Evolutionary conservation across 2,797 vertebrate genomes (phyloP).

Genomic region (Hyperoplus lanceolatus): DNA sequence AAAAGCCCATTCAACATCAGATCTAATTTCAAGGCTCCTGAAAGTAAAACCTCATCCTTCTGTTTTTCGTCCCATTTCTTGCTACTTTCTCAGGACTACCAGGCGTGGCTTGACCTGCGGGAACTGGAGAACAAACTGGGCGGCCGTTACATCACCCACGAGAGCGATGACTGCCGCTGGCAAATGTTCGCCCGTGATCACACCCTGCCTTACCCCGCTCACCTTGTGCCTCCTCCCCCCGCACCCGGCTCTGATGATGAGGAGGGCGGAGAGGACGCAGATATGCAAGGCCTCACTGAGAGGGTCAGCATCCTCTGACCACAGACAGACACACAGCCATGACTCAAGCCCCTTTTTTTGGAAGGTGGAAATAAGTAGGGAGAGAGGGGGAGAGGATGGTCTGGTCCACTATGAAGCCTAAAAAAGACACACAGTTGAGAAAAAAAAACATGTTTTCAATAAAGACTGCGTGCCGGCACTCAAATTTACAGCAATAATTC

Average conservation of each 20-base stretch:
- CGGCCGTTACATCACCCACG: slow-evolving; percentile 92
- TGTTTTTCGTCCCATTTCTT: slow-evolving; percentile 7
- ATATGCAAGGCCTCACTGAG: slow-evolving; percentile 91
- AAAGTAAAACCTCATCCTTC: slow-evolving; percentile 38
- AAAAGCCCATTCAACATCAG: slow-evolving; percentile 25
- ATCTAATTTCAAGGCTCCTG: slow-evolving; percentile 41
- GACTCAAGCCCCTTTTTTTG: slow-evolving; percentile 27
- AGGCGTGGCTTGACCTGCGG: slow-evolving; percentile 91
- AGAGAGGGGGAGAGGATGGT: not conserved
- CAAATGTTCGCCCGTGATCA: slow-evolving; percentile 87
- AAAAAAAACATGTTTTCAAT: slow-evolving; percentile 4
- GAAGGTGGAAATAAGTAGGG: slow-evolving; percentile 1
- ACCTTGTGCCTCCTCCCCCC: slow-evolving; percentile 77
- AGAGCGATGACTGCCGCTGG: slow-evolving; percentile 93
- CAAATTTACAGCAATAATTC: slow-evolving; percentile 38
- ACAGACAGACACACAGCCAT: slow-evolving; percentile 5
- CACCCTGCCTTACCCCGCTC: slow-evolving; percentile 83
- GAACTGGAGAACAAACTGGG: slow-evolving; percentile 90
- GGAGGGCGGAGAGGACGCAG: slow-evolving; percentile 81
- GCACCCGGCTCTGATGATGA: slow-evolving; percentile 78
- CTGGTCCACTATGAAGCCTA: not conserved
- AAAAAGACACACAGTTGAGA: slow-evolving; percentile 29
- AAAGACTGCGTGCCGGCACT: slow-evolving; percentile 14
- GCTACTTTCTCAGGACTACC: slow-evolving; percentile 86
- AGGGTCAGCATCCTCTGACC: slow-evolving; percentile 91